A percentile compares a stretch with the other conserved stretches of the same genome.
Evolutionary conservation across 1,140 invertebrate genomes (phyloP).

Genomic region (Eumeta japonica): DNA sequence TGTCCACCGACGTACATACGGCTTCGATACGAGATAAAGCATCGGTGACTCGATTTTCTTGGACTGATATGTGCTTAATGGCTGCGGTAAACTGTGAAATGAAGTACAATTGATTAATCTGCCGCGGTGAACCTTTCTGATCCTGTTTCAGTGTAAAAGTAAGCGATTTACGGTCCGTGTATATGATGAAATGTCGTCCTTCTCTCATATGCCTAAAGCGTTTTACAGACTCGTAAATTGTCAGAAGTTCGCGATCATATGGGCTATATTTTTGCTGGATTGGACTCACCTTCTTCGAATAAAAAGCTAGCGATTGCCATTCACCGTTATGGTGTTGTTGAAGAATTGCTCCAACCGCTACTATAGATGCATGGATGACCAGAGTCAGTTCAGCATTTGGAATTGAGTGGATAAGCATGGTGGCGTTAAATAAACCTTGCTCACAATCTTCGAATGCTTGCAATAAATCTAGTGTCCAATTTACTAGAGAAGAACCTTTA

Average conservation of each 20-base stretch:
- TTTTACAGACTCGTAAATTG: constrained; percentile 32
- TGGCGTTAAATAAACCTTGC: constrained; percentile 17
- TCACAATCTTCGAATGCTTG: constrained; percentile 33
- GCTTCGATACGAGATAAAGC: constrained; percentile 14
- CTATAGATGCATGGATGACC: constrained; percentile 27
- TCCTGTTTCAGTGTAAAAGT: neutral
- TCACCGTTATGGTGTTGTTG: constrained; percentile 18
- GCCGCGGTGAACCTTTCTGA: neutral
- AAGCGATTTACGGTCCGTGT: neutral
- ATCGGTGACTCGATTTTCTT: constrained; percentile 19
- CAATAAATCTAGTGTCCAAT: constrained; percentile 18
- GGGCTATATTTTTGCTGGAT: constrained; percentile 28
- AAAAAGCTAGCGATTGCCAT: constrained; percentile 27
- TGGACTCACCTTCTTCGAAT: constrained; percentile 25
- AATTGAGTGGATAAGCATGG: constrained; percentile 15
- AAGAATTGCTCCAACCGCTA: constrained; percentile 26
- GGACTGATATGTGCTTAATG: neutral
- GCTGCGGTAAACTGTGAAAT: neutral
- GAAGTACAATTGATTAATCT: constrained; percentile 9
- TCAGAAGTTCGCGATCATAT: no score
- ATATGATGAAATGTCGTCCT: neutral
- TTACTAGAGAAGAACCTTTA: constrained; percentile 7
- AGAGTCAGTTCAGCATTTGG: constrained; percentile 6
- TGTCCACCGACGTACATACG: neutral
- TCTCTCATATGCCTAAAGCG: constrained; percentile 32